Evolutionary conservation across 2,797 vertebrate genomes (phyloP), one percentile per base, ranked within the genome.

Genomic region (Thaleichthys pacificus): DNA sequence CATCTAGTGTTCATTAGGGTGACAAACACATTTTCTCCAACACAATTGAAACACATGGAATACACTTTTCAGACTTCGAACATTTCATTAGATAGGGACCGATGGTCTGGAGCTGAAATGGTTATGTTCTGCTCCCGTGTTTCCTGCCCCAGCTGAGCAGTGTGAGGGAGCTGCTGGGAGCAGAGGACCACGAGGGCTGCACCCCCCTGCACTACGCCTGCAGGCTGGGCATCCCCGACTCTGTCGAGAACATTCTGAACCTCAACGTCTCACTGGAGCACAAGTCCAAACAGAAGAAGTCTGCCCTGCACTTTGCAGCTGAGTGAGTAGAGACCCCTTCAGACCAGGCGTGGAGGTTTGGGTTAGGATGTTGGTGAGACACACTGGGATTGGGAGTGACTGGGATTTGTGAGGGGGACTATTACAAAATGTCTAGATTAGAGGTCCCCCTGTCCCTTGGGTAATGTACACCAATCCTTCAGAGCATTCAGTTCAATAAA

Each of bases 151-250:
- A 89, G 88, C 68, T 72, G 2, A 28, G 75, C n/a, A 61, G 62
- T 14, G 79, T 95, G 75, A 92, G 92, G 85, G 85, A 92, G 21
- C 90, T 96, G 1, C 89, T 96, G 0, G 91, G 89, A 81, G 93
- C 94, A 61, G 93, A 95, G 85, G 94, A 96, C 66, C 81, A 86
- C 0, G 94, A 96, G 26, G 95, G 95, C 24, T 95, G 95, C 54
- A 95, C 94, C 30, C 95, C 95, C 0, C 78, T 96, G 30, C 95
- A 95, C 83, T 95, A 95, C 6, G 95, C 95, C 0, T 95, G 95
- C 63, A 91, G 89, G 73, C 93, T 95, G 80, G 95, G 95, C 0
- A 91, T 95, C 42, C 90, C 93, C 3, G 88, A 93, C 72, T 95
- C 94, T 6, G 94, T 95, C 60, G 94, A 93, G 78, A 95, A 93